These are phyloP conservation scores for Ceratothoa steindachneri DNA, from an alignment of 2,888 invertebrate genomes.

Conservation along the genomic window DNA sequence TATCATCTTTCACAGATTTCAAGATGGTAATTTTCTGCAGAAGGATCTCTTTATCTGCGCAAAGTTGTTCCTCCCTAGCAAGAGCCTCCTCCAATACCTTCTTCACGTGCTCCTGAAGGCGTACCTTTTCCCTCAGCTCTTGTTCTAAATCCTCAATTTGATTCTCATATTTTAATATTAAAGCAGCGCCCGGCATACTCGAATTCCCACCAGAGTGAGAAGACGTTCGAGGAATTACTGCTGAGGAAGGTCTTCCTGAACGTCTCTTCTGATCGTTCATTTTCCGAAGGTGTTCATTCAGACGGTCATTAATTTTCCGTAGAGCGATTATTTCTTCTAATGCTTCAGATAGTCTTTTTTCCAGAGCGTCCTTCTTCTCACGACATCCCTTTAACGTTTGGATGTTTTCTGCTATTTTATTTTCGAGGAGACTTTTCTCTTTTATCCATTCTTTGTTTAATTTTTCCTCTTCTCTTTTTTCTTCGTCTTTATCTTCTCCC, in stretches of 20 bases:
- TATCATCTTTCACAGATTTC: constrained; percentile 34
- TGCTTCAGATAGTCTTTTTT: neutral
- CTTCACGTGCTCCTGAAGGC: constrained; percentile 32
- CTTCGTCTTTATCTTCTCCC: neutral
- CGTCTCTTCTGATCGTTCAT: neutral
- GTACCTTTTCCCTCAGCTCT: constrained; percentile 28
- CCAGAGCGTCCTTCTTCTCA: neutral
- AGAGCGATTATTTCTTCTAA: neutral
- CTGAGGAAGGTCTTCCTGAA: neutral
- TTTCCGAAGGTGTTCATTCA: neutral
- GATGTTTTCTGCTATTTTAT: neutral
- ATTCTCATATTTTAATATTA: constrained; percentile 32
- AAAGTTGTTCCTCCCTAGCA: constrained; percentile 26
- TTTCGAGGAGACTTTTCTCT: constrained; percentile 3
- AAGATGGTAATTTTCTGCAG: constrained; percentile 27
- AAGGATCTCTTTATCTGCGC: constrained; percentile 17
- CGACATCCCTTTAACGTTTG: neutral
- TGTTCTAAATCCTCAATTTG: constrained; percentile 26
- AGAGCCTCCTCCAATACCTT: constrained; percentile 32
- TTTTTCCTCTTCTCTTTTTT: neutral
- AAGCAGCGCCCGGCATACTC: constrained; percentile 20
- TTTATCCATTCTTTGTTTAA: constrained; percentile 3
- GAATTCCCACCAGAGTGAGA: too few relatives aligned
- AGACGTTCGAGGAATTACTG: neutral
- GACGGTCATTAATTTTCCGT: neutral